Base-by-base conservation (phyloP, 2,888 invertebrate species). In the Osmoderma eremita region DNA sequence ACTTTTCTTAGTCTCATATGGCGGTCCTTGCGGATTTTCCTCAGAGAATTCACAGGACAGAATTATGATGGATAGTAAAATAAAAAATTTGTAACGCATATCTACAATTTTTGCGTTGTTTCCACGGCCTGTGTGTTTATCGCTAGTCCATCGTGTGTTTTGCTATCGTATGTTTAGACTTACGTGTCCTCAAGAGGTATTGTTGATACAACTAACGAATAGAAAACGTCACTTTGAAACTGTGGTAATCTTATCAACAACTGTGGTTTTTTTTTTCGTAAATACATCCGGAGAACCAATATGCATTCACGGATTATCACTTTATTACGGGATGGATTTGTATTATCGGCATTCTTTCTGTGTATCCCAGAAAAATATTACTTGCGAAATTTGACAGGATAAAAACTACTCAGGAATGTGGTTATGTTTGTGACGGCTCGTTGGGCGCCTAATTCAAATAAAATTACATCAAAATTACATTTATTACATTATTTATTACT, bases 41-140 rank as follows among this genome's bases (percentile, higher is more conserved):
- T 78, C 78, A 22, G 79, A 78, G 68, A 79, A 77, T 70, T 78
- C 78, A 70, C 79, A 81, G 62, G 76, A 78, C 45, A 79, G 51
- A 5, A 81, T 63, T 13, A 74, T 70, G 18, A 80, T 39, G 50
- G 76, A 73, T 54, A 80, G 20, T 18, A 75, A 69, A 18, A 75
- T 51, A 58, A 72, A 67, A 61, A 75, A 45, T 49, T 68, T 68
- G 41, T 66, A 68, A 15, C 65, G 65, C 68, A 68, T 68, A 49
- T 68, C 54, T 39, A 58, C 45, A 18, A 38, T 36, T 50, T 63
- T 22, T 4, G 18, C 38, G 22, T 15, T 53, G 17, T 58, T 17
- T 42, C 18, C 38, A 38, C 18, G n/a, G 22, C 24, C 12, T n/a
- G n/a, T n/a, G 50, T 49, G 20, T 24, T 13, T 13, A 4, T 38